These are phyloP conservation scores for Nothura maculosa DNA, from an alignment of 2,797 vertebrate genomes.

Conservation along the genomic window DNA sequence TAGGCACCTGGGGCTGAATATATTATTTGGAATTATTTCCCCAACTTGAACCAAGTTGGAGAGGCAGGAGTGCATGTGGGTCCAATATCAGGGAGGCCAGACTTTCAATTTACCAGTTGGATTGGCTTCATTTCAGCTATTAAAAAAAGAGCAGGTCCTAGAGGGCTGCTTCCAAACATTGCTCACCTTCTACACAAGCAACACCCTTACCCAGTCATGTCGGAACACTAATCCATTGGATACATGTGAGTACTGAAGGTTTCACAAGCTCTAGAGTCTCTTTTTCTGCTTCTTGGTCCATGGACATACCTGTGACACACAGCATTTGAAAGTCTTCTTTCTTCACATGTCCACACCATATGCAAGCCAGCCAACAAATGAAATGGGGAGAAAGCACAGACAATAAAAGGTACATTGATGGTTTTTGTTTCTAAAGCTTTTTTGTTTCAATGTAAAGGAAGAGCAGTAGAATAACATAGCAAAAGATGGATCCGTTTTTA, in stretches of 20 bases:
- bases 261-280: background rate
- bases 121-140: background rate
- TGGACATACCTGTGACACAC: background rate
- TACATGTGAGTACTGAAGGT: background rate
- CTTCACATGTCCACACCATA: background rate
- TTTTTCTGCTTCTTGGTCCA: background rate
- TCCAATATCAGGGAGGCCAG: background rate
- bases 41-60: background rate
- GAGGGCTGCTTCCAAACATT: background rate
- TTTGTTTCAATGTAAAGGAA: background rate
- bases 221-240: background rate
- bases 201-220: background rate
- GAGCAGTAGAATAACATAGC: background rate
- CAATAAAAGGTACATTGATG: background rate
- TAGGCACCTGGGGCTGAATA: background rate
- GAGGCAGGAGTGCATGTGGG: background rate
- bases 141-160: background rate
- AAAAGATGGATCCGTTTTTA: background rate
- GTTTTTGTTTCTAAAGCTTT: background rate
- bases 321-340: background rate
- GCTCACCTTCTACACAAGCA: background rate
- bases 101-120: background rate
- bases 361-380: background rate
- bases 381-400: background rate
- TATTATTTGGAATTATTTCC: conserved; percentile 8